Percentiles rank a stretch among this genome's conserved stretches.
Conservation (phyloP, 1,140 invertebrate species). For the Tetramorium simillimum region DNA sequence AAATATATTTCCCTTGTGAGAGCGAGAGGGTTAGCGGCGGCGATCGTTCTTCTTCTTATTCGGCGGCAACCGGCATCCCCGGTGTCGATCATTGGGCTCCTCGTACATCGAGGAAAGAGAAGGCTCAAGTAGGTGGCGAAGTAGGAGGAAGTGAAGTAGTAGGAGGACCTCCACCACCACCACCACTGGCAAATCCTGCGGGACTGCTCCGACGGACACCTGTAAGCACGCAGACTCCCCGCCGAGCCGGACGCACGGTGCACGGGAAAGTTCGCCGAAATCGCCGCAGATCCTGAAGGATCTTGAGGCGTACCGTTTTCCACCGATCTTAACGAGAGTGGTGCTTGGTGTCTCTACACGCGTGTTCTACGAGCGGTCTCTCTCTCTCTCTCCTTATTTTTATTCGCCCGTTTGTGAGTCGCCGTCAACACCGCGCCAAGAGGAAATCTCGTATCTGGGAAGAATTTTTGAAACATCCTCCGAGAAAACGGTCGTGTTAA, state of each 20-base stretch:
- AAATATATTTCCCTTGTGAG: not conserved
- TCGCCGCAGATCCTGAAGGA: conserved; percentile 67
- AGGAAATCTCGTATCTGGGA: not conserved
- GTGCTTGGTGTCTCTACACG: conserved; percentile 5
- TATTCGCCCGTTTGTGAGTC: not conserved
- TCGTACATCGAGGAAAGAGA: conserved; percentile 64
- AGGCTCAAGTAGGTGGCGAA: conserved; percentile 59
- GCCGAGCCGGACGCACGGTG: conserved; percentile 63
- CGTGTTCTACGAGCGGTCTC: not conserved
- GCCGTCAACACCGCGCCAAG: not conserved
- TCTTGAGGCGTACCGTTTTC: conserved; percentile 33
- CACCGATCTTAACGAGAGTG: conserved; percentile 24
- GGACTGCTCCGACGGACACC: conserved; percentile 73
- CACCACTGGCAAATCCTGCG: conserved; percentile 68
- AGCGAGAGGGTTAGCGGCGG: not conserved
- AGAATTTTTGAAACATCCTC: not conserved
- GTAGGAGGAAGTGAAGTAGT: conserved; percentile 74
- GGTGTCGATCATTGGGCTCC: conserved; percentile 50
- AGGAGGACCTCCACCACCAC: conserved; percentile 74
- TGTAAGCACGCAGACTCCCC: conserved; percentile 75
- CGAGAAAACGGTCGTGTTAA: not conserved
- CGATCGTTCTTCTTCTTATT: conserved; percentile 10
- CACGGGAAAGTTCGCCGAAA: conserved; percentile 66
- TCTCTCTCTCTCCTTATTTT: not conserved
- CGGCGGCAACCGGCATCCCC: conserved; percentile 50